Conservation (phyloP, 2,113 vertebrate genomes). For the Saguinus midas region DNA sequence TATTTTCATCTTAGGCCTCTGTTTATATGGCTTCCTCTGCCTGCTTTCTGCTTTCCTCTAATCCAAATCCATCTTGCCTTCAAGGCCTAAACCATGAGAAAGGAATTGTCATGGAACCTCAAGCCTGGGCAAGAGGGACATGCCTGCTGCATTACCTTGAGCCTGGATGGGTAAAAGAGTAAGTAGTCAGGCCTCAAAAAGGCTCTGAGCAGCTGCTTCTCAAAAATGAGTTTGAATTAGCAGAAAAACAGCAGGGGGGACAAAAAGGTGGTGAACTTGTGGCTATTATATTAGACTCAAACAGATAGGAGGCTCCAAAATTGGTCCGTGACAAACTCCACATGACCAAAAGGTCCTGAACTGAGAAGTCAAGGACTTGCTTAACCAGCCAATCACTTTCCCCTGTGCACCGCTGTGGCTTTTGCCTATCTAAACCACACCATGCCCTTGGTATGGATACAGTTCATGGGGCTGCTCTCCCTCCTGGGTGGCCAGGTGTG, state of each 20-base stretch:
- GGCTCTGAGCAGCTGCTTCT: not conserved
- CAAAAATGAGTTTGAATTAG: not conserved
- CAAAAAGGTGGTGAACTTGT: not conserved
- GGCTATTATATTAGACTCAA: not conserved
- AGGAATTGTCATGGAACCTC: not conserved
- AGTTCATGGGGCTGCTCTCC: not conserved
- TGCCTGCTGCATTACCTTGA: not conserved
- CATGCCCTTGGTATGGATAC: not conserved
- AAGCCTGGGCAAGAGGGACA: too few relatives aligned
- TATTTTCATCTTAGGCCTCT: not conserved
- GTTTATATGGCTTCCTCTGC: not conserved
- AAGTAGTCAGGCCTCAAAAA: not conserved
- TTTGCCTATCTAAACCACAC: not conserved
- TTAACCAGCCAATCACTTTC: not conserved
- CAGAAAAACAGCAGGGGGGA: not conserved
- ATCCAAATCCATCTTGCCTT: not conserved
- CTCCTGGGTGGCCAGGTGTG: not conserved
- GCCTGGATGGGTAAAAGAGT: not conserved
- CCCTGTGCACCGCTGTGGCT: rapidly evolving
- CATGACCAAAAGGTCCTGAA: not conserved
- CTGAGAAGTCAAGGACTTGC: not conserved
- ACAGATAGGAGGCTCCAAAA: not conserved
- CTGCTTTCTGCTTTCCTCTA: not conserved
- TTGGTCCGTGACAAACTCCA: not conserved
- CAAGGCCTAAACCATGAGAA: not conserved